Evolutionary conservation across 2,113 vertebrate genomes (phyloP).

Genomic region (Brienomyrus longianalis): DNA sequence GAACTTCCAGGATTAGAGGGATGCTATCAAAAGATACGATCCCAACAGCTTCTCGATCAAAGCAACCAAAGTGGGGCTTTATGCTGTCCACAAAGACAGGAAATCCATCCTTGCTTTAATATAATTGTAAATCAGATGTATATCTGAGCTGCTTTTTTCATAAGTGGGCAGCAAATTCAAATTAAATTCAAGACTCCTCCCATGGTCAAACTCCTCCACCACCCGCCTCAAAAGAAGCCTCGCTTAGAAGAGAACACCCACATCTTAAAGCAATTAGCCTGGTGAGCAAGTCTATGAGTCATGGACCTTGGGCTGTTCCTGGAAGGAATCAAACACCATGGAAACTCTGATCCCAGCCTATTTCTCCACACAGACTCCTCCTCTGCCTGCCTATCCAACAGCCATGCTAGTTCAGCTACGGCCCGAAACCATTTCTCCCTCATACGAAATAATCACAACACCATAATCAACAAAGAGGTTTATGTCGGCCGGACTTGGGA

Average conservation of each 20-base stretch:
- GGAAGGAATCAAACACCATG: constrained; percentile 38
- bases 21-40: not conserved
- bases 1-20: not conserved
- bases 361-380: constrained; percentile 4
- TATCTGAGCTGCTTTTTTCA: not conserved
- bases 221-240: constrained; percentile 25
- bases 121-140: not conserved
- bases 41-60: not conserved
- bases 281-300: constrained; percentile 41
- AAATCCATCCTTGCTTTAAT: not conserved
- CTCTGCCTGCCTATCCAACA: not conserved
- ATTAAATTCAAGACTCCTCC: constrained; percentile 39
- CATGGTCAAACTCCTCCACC: constrained; percentile 19
- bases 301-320: constrained; percentile 39
- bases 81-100: not conserved
- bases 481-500: constrained; percentile 23
- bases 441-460: not conserved
- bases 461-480: constrained; percentile 31
- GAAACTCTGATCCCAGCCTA: constrained; percentile 45
- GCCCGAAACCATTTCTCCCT: constrained; percentile 40
- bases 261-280: constrained; percentile 52
- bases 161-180: not conserved
- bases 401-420: constrained; percentile 27
- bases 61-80: not conserved
- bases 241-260: constrained; percentile 27